Conservation (phyloP, 1,140 invertebrate species). For the Sitophilus oryzae region DNA sequence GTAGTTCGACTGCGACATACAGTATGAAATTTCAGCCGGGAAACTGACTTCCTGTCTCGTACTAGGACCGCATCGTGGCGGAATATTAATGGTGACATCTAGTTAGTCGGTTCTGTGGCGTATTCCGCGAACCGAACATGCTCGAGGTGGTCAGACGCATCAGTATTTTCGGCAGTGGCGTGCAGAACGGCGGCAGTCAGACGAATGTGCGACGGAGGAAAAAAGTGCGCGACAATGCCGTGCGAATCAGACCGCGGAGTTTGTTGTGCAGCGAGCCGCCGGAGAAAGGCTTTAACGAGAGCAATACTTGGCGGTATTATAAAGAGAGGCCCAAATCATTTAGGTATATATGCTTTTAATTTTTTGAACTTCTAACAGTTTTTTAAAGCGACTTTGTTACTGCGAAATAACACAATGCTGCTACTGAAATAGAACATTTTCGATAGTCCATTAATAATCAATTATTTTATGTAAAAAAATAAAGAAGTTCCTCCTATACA, state of each 20-base stretch:
- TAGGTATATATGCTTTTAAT: too few relatives aligned
- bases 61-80: not conserved
- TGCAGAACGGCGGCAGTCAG: not conserved
- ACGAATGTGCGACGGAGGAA: not conserved
- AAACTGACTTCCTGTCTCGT: not conserved
- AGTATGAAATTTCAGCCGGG: too few relatives aligned
- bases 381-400: too few relatives aligned
- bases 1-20: too few relatives aligned
- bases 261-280: not conserved
- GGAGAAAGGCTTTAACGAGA: not conserved
- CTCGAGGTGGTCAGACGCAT: not conserved
- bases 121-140: too few relatives aligned
- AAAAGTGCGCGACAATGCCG: not conserved
- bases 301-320: not conserved
- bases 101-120: not conserved
- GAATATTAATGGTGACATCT: not conserved
- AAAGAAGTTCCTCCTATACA: too few relatives aligned
- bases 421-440: too few relatives aligned
- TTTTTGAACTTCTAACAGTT: too few relatives aligned
- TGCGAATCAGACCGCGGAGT: not conserved
- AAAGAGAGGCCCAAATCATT: not conserved
- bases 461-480: too few relatives aligned
- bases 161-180: not conserved
- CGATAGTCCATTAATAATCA: too few relatives aligned
- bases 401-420: too few relatives aligned